A percentile compares a stretch with the other conserved stretches of the same genome.
These are phyloP conservation scores for Dreissena polymorpha DNA, from an alignment of 1,140 invertebrate species.

Conservation along the genomic window DNA sequence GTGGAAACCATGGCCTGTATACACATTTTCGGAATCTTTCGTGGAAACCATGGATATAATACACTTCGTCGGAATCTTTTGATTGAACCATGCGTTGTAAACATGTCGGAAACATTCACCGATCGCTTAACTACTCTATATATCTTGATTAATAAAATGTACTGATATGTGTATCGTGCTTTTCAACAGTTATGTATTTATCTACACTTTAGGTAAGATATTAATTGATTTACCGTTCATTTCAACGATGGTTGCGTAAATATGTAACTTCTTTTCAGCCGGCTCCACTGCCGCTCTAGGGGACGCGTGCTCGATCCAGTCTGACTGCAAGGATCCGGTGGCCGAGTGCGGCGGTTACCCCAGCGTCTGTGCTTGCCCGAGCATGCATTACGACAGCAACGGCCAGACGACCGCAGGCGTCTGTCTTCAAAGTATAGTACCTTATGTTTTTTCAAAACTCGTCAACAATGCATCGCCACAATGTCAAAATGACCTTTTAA, in stretches of 20 bases:
- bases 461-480: too few relatives aligned
- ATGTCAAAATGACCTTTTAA: too few relatives aligned
- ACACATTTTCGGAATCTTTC: too few relatives aligned
- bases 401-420: not conserved
- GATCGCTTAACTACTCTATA: not conserved
- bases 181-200: not conserved
- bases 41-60: too few relatives aligned
- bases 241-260: not conserved
- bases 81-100: too few relatives aligned
- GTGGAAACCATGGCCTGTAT: too few relatives aligned
- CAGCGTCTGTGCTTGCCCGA: slow-evolving; percentile 4
- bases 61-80: too few relatives aligned
- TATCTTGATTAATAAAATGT: not conserved
- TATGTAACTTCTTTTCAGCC: slow-evolving; percentile 2
- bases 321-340: not conserved
- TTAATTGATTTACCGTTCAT: not conserved
- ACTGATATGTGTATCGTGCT: not conserved
- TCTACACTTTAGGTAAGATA: not conserved
- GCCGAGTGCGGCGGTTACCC: slow-evolving; percentile 11
- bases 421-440: slow-evolving; percentile 28
- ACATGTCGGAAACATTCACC: not conserved
- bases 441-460: too few relatives aligned
- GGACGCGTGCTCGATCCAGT: not conserved
- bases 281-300: not conserved
- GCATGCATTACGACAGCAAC: slow-evolving; percentile 28